phyloP scores from a whole-genome alignment of 1,140 invertebrate genomes.

The Dendroctonus ponderosae region DNA sequence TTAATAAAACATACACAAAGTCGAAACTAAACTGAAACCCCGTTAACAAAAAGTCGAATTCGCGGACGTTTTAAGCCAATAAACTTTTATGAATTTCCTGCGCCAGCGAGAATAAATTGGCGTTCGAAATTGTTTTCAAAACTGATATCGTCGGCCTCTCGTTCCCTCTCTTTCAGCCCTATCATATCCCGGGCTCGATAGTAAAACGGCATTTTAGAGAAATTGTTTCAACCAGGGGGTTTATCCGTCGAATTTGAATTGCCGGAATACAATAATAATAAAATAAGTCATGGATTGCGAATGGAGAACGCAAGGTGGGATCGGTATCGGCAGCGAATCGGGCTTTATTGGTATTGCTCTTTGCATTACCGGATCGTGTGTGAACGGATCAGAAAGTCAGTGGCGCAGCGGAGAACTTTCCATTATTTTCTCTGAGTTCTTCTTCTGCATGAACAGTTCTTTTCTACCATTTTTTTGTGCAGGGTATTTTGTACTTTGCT shows the following conservation, averaged over 20 bases:
- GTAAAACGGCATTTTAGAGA: constrained; percentile 31
- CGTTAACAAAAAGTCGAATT: constrained; percentile 12
- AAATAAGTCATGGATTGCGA: constrained; percentile 34
- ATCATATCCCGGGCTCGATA: constrained; percentile 21
- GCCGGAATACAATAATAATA: constrained; percentile 36
- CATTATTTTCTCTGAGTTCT: too few species aligned
- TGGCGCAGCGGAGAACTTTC: too few species aligned
- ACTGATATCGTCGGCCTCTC: constrained; percentile 13
- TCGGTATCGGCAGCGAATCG: neutral
- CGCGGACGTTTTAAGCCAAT: constrained; percentile 15
- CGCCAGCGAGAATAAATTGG: constrained; percentile 16
- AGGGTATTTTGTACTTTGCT: too few species aligned
- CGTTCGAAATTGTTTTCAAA: constrained; percentile 27
- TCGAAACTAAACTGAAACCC: neutral
- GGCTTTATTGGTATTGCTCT: neutral
- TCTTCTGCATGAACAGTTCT: too few species aligned
- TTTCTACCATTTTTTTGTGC: too few species aligned
- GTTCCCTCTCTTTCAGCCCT: constrained; percentile 2
- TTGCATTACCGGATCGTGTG: too few species aligned
- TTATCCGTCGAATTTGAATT: constrained; percentile 16
- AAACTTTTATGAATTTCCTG: constrained; percentile 22
- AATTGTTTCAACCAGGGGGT: constrained; percentile 25
- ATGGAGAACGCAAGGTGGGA: neutral
- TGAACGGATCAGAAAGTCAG: too few species aligned
- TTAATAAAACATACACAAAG: too few species aligned